Percentiles rank a stretch among this genome's conserved stretches.
Conservation (phyloP, 2,113 vertebrate species). For the Pangasianodon gigas region DNA sequence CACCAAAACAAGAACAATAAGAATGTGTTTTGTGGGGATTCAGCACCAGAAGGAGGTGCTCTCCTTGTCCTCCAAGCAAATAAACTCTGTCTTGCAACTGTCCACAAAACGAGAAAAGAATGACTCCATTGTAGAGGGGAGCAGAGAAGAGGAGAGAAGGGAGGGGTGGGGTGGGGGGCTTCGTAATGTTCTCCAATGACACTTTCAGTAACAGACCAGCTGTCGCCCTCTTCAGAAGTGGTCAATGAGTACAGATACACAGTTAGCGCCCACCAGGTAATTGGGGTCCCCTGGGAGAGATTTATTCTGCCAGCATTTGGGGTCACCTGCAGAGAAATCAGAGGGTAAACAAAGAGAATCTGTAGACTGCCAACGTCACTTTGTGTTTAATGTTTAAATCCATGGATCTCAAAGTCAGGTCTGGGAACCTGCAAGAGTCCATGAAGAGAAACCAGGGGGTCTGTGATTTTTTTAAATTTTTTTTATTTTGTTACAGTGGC, state of each 20-base stretch:
- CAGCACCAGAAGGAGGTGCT: slow-evolving; percentile 61
- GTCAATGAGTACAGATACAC: slow-evolving; percentile 98
- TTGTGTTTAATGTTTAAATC: background rate
- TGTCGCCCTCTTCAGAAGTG: slow-evolving; percentile 92
- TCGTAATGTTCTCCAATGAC: slow-evolving; percentile 60
- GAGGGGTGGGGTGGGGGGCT: slow-evolving; percentile 21
- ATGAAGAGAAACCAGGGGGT: background rate
- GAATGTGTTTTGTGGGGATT: slow-evolving; percentile 38
- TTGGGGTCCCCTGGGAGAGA: slow-evolving; percentile 98
- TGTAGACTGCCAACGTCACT: background rate
- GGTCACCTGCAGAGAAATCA: slow-evolving; percentile 80
- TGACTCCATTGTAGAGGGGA: slow-evolving; percentile 78
- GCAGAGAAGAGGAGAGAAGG: background rate
- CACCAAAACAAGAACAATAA: slow-evolving; percentile 70
- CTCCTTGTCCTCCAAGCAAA: slow-evolving; percentile 57
- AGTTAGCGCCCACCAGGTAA: slow-evolving; percentile 99
- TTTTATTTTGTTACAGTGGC: background rate
- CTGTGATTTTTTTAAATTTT: background rate
- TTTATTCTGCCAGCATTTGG: slow-evolving; percentile 99
- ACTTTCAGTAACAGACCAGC: slow-evolving; percentile 82
- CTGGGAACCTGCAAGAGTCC: background rate
- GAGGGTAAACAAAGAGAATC: slow-evolving; percentile 23
- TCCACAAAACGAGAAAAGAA: slow-evolving; percentile 60
- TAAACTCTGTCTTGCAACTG: slow-evolving; percentile 66
- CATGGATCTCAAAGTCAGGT: background rate